These are phyloP conservation scores for Ochropacha duplaris DNA, from an alignment of 2,888 invertebrate genomes.

Conservation along the genomic window DNA sequence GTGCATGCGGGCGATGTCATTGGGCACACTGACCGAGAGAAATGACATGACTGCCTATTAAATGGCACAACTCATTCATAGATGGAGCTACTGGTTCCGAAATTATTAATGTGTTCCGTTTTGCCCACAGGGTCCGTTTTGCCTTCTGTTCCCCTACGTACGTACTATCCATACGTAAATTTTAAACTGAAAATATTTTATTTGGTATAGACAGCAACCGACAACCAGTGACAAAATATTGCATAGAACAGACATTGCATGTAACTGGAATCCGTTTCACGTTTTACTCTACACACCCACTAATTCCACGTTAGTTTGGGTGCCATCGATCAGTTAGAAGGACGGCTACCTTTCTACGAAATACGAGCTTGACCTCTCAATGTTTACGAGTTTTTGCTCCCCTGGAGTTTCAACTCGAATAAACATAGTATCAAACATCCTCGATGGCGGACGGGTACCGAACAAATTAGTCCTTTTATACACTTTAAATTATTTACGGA, in stretches of 20 bases:
- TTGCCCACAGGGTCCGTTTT: too few species aligned
- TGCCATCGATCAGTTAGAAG: conserved; percentile 68
- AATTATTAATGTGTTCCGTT: too few species aligned
- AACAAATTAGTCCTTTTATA: conserved; percentile 17
- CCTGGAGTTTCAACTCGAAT: conserved; percentile 34
- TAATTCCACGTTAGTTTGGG: conserved; percentile 40
- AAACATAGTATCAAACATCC: conserved; percentile 24
- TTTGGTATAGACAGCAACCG: background rate
- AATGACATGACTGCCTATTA: too few species aligned
- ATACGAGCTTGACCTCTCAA: conserved; percentile 51
- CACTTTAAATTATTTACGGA: conserved; percentile 7
- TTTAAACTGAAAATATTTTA: background rate
- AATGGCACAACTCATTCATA: too few species aligned
- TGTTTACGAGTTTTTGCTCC: conserved; percentile 59
- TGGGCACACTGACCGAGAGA: too few species aligned
- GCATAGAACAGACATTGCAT: background rate
- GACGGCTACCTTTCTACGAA: conserved; percentile 67
- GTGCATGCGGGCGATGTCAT: too few species aligned
- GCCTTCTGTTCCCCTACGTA: too few species aligned
- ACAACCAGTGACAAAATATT: background rate
- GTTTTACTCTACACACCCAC: conserved; percentile 17
- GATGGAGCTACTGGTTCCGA: too few species aligned
- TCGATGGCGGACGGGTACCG: conserved; percentile 12
- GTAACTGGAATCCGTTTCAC: background rate
- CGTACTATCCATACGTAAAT: too few species aligned